Percentiles rank a stretch among this genome's conserved stretches.
These are phyloP conservation scores for Leptinotarsa haldemani DNA, from an alignment of 2,888 invertebrate species.

Conservation along the genomic window DNA sequence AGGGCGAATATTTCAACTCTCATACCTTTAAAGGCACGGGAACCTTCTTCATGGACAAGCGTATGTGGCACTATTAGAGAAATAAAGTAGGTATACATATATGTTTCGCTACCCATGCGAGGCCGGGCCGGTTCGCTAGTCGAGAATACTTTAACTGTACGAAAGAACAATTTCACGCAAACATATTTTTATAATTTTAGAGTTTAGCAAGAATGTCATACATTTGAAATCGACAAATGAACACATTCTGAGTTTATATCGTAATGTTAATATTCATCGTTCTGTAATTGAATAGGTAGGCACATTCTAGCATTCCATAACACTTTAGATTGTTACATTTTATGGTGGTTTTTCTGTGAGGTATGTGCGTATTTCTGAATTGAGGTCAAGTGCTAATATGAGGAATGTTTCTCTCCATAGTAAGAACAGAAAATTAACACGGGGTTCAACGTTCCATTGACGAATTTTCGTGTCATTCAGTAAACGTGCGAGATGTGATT, in stretches of 20 bases:
- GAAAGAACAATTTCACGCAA: too few relatives aligned
- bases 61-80: too few relatives aligned
- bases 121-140: too few relatives aligned
- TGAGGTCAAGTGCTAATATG: background rate
- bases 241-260: background rate
- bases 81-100: too few relatives aligned
- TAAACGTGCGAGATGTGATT: background rate
- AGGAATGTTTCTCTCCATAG: background rate
- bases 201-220: background rate
- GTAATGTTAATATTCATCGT: background rate
- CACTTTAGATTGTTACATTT: background rate
- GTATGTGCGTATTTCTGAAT: background rate
- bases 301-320: background rate
- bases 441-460: background rate
- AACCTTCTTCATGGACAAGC: too few relatives aligned
- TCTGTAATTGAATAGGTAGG: background rate
- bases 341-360: background rate
- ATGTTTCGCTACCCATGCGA: too few relatives aligned
- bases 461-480: constrained; percentile 4
- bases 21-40: too few relatives aligned
- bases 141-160: too few relatives aligned
- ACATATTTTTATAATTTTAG: background rate
- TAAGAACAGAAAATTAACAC: background rate
- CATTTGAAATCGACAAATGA: background rate
- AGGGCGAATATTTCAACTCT: too few relatives aligned